These are phyloP conservation scores for Anhinga anhinga DNA, from an alignment of 2,113 vertebrate genomes.

Conservation along the genomic window DNA sequence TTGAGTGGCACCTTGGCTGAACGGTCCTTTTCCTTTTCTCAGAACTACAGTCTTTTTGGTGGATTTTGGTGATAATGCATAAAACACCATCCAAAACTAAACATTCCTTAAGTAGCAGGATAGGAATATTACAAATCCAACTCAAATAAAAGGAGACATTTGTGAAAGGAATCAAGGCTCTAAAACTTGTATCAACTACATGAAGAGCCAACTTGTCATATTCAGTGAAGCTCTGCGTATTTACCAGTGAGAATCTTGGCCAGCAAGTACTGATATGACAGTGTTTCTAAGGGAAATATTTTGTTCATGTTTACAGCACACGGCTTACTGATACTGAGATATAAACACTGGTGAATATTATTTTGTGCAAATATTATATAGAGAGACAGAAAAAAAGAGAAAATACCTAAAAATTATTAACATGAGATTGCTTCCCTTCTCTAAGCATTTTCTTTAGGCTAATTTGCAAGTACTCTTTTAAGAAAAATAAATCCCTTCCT, in stretches of 20 bases:
- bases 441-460: background rate
- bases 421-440: background rate
- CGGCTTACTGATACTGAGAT: background rate
- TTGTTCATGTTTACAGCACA: background rate
- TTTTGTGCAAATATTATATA: background rate
- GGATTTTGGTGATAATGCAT: background rate
- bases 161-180: background rate
- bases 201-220: background rate
- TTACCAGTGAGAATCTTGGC: background rate
- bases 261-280: background rate
- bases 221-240: background rate
- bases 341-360: background rate
- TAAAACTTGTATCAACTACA: background rate
- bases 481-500: background rate
- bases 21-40: background rate
- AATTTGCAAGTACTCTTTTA: background rate
- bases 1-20: background rate
- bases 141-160: background rate
- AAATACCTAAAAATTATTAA: background rate
- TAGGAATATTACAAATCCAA: background rate
- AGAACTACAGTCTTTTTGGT: background rate
- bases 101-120: background rate
- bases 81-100: background rate
- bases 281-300: background rate
- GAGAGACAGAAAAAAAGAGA: background rate